Evolutionary conservation across 2,797 vertebrate genomes (phyloP).

Genomic region (Trachurus trachurus): DNA sequence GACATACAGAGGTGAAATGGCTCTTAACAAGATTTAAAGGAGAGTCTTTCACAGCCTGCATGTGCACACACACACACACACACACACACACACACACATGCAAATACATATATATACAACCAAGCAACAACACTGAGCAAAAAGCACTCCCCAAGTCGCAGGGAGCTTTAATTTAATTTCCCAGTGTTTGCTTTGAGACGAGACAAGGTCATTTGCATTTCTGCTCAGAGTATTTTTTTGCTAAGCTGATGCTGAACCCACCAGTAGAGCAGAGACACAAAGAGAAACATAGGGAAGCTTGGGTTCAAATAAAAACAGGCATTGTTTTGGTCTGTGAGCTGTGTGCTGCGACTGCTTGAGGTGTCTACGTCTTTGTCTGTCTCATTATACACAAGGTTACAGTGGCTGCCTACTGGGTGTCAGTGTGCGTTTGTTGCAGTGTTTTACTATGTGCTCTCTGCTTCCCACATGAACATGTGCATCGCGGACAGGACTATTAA

Average conservation of each 20-base stretch:
- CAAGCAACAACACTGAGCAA: conserved; percentile 44
- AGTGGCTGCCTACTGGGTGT: conserved; percentile 65
- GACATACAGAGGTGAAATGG: conserved; percentile 37
- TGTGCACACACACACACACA: conserved; percentile 16
- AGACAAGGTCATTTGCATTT: conserved; percentile 83
- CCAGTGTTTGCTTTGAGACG: conserved; percentile 80
- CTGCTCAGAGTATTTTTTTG: conserved; percentile 59
- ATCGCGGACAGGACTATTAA: conserved; percentile 63
- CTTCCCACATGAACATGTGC: conserved; percentile 49
- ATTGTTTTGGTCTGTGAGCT: conserved; percentile 52
- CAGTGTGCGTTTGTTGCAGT: conserved; percentile 41
- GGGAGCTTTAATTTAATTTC: conserved; percentile 82
- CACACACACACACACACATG: conserved; percentile 26
- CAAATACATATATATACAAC: conserved; percentile 29
- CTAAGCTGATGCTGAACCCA: conserved; percentile 57
- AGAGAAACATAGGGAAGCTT: conserved; percentile 45
- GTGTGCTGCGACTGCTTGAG: conserved; percentile 37
- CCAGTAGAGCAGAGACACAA: conserved; percentile 45
- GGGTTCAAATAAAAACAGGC: conserved; percentile 40
- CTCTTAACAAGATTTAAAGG: conserved; percentile 45
- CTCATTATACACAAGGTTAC: conserved; percentile 73
- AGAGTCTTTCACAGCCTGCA: conserved; percentile 24
- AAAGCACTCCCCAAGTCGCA: conserved; percentile 58
- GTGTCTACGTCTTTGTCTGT: conserved; percentile 58
- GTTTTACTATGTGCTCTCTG: conserved; percentile 55